Base-by-base conservation (phyloP, 2,797 vertebrate genomes). In the Apodemus agrarius region DNA sequence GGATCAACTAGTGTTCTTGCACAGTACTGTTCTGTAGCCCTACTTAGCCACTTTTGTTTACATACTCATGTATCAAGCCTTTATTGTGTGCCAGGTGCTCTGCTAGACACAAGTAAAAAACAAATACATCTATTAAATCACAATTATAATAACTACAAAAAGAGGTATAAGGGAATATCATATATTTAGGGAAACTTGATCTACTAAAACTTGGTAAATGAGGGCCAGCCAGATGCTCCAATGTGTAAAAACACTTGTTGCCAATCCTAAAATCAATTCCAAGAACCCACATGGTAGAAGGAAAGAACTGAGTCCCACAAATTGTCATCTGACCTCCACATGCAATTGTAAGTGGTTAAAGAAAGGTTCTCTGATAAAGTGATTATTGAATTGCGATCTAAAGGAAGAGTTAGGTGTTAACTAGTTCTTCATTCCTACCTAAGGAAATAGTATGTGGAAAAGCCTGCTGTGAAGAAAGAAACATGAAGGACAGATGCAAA, bases 11-110 rank as follows among this genome's bases (percentile, higher is more conserved):
- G 83, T 93, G 61, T 80, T 95, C 61, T 96, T 89, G 13, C 57
- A 78, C 88, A 21, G 76, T 87, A 84, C 19, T 82, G 8, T 92
- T 90, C 67, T 84, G 0, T 91, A 65, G 59, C 13, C 52, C 90
- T 95, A 92, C 34, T 89, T 91, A 93, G 74, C 93, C 87, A 79
- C 82, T 94, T 89, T 82, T 96, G 67, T 79, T 86, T 81, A 22
- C 43, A 76, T 24, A 83, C 12, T 81, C 80, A 92, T 95, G 13
- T 96, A 46, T 57, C 14, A 89, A 89, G n/a, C 78, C 29, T 69
- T 95, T 92, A 92, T 52, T 96, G 7, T 95, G 52, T 87, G 46
- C 69, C 54, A 96, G 40, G n/a, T 24, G 34, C 59, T 85, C 12
- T 90, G 31, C 65, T 93, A 91, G 83, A 75, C 69, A 91, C 54